Conservation (phyloP, 1,140 invertebrate genomes). For the Rhynchophorus ferrugineus region DNA sequence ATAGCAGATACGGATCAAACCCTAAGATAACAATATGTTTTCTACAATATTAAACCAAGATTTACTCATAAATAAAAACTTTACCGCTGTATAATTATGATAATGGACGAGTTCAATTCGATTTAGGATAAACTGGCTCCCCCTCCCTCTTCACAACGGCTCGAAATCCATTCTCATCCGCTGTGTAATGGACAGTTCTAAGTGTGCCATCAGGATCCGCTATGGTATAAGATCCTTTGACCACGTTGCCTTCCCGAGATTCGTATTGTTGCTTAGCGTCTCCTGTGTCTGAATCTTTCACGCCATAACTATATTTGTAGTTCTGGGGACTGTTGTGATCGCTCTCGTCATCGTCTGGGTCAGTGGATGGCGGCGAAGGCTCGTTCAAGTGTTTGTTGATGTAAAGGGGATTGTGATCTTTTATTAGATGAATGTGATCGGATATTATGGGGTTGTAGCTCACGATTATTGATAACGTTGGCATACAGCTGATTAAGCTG, state of each 20-base stretch:
- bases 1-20: no score
- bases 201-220: conserved; percentile 55
- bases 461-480: no score
- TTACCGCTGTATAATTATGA: no score
- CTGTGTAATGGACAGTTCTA: conserved; percentile 57
- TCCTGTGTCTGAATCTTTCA: conserved; percentile 49
- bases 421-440: neutral
- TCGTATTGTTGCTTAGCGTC: conserved; percentile 52
- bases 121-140: no score
- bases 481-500: no score
- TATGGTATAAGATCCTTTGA: conserved; percentile 55
- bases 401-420: neutral
- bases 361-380: neutral
- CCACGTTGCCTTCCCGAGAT: conserved; percentile 52
- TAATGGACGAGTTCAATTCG: no score
- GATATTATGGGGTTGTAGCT: no score
- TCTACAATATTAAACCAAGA: no score
- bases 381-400: neutral
- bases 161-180: no score
- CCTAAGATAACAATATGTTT: no score
- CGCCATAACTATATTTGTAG: conserved; percentile 47
- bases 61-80: no score
- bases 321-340: conserved; percentile 41
- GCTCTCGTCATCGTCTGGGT: neutral
- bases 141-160: conserved; percentile 36